Evolutionary conservation across 2,113 vertebrate genomes (phyloP).

Genomic region (Osmerus eperlanus): DNA sequence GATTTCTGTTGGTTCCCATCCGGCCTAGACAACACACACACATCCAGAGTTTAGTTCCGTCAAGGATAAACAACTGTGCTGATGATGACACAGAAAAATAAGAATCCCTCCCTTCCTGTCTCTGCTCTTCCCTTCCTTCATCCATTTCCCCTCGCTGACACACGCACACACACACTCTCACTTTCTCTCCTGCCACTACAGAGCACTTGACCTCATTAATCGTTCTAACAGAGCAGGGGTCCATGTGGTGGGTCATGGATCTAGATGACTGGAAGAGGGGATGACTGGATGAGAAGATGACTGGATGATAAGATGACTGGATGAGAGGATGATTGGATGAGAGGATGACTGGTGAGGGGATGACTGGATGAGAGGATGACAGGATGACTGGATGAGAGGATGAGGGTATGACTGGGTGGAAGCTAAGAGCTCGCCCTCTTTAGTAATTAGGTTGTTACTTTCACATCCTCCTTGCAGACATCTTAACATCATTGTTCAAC

Average conservation of each 20-base stretch:
- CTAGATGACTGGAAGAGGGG: too few species aligned
- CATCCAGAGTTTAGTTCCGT: neutral
- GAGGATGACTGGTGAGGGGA: too few species aligned
- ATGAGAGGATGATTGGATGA: too few species aligned
- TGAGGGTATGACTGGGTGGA: too few species aligned
- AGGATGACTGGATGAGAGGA: too few species aligned
- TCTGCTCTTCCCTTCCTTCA: conserved; percentile 6
- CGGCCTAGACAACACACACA: conserved; percentile 24
- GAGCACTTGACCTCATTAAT: conserved; percentile 23
- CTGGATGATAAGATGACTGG: too few species aligned
- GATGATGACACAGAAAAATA: conserved; percentile 34
- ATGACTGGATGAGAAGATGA: too few species aligned
- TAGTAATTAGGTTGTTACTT: too few species aligned
- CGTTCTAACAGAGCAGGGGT: conserved; percentile 6
- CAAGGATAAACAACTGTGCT: conserved; percentile 23
- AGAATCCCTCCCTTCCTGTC: conserved; percentile 39
- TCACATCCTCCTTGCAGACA: too few species aligned
- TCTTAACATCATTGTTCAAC: too few species aligned
- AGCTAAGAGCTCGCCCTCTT: too few species aligned
- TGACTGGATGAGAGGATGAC: too few species aligned
- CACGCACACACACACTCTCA: conserved; percentile 12
- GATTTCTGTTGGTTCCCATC: conserved; percentile 32
- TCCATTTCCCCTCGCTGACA: conserved; percentile 27
- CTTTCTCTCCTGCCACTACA: conserved; percentile 16
- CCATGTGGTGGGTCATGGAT: neutral